phyloP scores from a whole-genome alignment of 2,797 vertebrate species.

The Ctenopoma kingsleyae region DNA sequence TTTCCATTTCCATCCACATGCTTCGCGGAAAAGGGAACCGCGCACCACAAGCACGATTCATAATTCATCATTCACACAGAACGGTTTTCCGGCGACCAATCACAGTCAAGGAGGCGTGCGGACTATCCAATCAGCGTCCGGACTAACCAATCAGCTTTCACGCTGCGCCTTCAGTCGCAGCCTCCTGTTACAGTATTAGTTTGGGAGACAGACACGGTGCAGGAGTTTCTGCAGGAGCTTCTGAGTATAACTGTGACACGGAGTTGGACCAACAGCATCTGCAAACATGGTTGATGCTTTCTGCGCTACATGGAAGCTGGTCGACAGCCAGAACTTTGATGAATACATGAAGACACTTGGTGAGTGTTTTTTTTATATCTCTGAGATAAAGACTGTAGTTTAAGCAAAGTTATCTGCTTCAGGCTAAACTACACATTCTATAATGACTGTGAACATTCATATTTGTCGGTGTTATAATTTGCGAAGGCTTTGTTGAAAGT shows the following conservation, averaged over 20 bases:
- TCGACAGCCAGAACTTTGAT: constrained; percentile 96
- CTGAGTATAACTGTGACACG: background rate
- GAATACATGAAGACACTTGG: constrained; percentile 97
- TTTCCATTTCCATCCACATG: background rate
- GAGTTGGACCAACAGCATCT: constrained; percentile 11
- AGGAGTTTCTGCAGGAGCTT: constrained; percentile 26
- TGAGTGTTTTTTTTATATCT: constrained; percentile 64
- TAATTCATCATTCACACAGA: background rate
- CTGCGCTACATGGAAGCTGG: constrained; percentile 94
- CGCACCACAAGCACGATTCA: too few species aligned
- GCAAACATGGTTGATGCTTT: constrained; percentile 93
- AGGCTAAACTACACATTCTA: background rate
- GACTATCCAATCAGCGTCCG: constrained; percentile 65
- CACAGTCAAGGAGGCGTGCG: background rate
- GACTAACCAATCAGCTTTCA: constrained; percentile 65
- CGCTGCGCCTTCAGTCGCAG: constrained; percentile 5
- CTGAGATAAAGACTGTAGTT: background rate
- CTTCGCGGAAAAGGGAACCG: too few species aligned
- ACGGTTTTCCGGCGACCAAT: constrained; percentile 24
- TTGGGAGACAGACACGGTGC: constrained; percentile 10
- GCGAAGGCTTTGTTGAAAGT: background rate
- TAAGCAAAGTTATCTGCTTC: background rate
- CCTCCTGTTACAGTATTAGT: constrained; percentile 64
- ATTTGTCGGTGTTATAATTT: background rate
- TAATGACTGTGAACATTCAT: background rate